Evolutionary conservation across 1,140 invertebrate species (phyloP), one percentile per base, ranked within the genome.

Genomic region (Paralvinella palmiformis): DNA sequence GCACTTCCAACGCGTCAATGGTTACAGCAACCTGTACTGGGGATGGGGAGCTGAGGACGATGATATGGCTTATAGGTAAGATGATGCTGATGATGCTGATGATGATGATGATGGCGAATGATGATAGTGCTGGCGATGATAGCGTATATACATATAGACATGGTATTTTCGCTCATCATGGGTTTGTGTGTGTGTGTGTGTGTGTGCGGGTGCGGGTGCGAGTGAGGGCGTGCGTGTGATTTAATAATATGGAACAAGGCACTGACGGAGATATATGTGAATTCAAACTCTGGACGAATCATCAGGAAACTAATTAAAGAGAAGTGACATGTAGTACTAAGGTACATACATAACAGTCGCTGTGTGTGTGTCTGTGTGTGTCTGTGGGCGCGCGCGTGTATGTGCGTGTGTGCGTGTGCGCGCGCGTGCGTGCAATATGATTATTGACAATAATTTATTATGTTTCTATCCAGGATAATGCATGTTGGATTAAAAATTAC

Each of bases 11-110:
- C 32, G 27, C 17, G 87, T 92, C 3, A 97, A 96, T 82, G 94
- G 94, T 6, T 95, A 96, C 85, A 93, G 91, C 17, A 95, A 94
- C 82, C 78, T 87, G 57, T 95, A 89, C 80, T 91, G 86, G 83
- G 92, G 90, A 0, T 92, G 88, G 89, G 90, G 80, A 6, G 75
- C 68, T 10, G 76, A 77, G 56, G 76, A 78, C 53, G 92, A 95
- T 82, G 93, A 97, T 78, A 87, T 96, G 73, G 75, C 75, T 13
- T 72, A 75, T 61, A 73, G 75, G 75, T 77, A 64, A 33, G 27
- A 31, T 27, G 13, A 22, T 27, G 7, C 2, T 20, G 48, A 2
- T 7, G 13, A 10, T 52, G n/a, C 17, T 52, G n/a, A n/a, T n/a
- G n/a, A n/a, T n/a, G n/a, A n/a, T n/a, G n/a, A n/a, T n/a, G n/a